These are phyloP conservation scores for Cygnus olor DNA, from an alignment of 2,797 vertebrate species.

Conservation along the genomic window DNA sequence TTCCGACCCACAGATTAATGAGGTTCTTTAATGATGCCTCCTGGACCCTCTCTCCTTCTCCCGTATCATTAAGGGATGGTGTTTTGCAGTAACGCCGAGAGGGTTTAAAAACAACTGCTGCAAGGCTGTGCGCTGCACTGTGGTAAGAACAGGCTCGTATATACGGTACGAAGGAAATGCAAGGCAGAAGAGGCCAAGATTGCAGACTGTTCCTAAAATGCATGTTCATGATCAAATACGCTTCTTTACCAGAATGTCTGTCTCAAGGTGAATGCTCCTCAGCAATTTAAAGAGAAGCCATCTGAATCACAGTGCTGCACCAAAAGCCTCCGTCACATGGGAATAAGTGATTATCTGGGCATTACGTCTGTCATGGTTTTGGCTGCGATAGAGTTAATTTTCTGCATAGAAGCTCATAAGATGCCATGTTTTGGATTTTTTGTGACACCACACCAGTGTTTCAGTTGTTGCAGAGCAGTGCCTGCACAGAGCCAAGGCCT, in stretches of 20 bases:
- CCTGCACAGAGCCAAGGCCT: no score
- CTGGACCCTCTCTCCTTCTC: neutral
- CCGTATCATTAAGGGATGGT: neutral
- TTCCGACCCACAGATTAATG: neutral
- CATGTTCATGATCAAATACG: fast-evolving
- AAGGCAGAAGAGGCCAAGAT: neutral
- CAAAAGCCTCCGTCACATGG: neutral
- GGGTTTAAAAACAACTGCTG: neutral
- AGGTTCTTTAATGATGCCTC: neutral
- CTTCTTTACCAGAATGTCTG: neutral
- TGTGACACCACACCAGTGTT: no score
- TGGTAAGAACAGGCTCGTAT: neutral
- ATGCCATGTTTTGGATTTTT: no score
- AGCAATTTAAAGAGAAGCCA: neutral
- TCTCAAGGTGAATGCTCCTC: neutral
- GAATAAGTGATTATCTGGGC: neutral
- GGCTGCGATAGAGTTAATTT: no score
- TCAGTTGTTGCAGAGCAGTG: no score
- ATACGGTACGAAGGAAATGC: neutral
- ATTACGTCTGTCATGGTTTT: neutral
- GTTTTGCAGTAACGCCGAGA: neutral
- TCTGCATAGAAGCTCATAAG: no score
- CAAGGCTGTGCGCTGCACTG: neutral
- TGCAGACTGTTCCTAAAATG: neutral
- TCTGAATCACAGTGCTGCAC: neutral